Evolutionary conservation across 2,888 invertebrate species (phyloP).

Genomic region (Deilephila elpenor): DNA sequence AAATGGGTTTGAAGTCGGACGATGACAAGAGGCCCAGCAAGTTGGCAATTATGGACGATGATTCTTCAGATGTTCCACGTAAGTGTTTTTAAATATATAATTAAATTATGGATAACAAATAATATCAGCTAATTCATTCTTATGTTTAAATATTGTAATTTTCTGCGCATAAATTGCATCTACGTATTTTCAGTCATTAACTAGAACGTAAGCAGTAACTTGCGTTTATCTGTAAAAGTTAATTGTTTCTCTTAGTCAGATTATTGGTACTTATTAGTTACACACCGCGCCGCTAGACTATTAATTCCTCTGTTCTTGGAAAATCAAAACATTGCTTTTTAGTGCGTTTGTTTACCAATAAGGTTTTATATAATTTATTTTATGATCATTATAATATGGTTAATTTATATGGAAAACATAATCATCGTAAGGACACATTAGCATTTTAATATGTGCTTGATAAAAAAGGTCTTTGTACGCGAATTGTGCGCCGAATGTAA

Average conservation of each 20-base stretch:
- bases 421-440: background rate
- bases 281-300: background rate
- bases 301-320: background rate
- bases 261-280: background rate
- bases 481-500: background rate
- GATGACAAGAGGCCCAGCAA: conserved; percentile 81
- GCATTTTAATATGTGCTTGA: background rate
- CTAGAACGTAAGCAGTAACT: background rate
- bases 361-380: background rate
- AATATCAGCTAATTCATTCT: background rate
- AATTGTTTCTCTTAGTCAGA: conserved; percentile 12
- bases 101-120: background rate
- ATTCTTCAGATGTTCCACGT: conserved; percentile 71
- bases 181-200: background rate
- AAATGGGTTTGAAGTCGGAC: conserved; percentile 79
- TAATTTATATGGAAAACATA: background rate
- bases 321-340: background rate
- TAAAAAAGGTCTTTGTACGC: no score
- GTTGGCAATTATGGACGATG: conserved; percentile 82
- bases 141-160: no score
- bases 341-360: no score
- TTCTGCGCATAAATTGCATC: background rate
- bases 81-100: conserved; percentile 51
- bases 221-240: conserved; percentile 5
- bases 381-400: background rate